Conservation (phyloP, 2,888 invertebrate genomes). For the Cerastis leucographa region DNA sequence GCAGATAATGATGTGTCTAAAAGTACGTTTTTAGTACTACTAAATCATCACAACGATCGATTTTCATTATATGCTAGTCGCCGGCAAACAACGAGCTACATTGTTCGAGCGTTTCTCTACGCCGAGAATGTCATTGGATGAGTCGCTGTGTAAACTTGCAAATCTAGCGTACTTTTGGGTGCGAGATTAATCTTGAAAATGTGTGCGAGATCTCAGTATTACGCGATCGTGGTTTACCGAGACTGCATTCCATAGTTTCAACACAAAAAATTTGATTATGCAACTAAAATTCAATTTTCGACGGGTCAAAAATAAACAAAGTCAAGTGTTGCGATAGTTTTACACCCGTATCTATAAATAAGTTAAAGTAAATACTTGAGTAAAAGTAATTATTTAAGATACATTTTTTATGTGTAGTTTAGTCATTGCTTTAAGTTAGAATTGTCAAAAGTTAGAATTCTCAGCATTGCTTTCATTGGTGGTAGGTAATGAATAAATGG, state of each 20-base stretch:
- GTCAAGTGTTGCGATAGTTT: neutral
- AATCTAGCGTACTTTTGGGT: neutral
- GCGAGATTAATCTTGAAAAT: neutral
- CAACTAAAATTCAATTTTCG: neutral
- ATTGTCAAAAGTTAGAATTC: too few relatives aligned
- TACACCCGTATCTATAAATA: too few relatives aligned
- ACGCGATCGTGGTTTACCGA: neutral
- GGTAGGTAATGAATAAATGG: too few relatives aligned
- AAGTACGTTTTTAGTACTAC: too few relatives aligned
- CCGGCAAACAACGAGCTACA: neutral
- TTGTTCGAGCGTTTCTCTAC: neutral
- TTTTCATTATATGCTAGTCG: neutral
- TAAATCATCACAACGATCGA: neutral
- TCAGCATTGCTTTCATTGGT: too few relatives aligned
- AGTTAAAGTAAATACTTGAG: too few relatives aligned
- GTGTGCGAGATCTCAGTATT: neutral
- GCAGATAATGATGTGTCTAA: too few relatives aligned
- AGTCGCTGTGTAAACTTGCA: neutral
- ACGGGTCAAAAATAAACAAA: neutral
- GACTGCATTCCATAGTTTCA: neutral
- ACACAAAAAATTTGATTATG: neutral
- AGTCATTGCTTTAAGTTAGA: too few relatives aligned
- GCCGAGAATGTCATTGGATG: neutral
- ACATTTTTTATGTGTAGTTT: too few relatives aligned
- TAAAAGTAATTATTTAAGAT: too few relatives aligned